These are phyloP conservation scores for Cardiocondyla obscurior DNA, from an alignment of 1,140 invertebrate species.

Conservation along the genomic window DNA sequence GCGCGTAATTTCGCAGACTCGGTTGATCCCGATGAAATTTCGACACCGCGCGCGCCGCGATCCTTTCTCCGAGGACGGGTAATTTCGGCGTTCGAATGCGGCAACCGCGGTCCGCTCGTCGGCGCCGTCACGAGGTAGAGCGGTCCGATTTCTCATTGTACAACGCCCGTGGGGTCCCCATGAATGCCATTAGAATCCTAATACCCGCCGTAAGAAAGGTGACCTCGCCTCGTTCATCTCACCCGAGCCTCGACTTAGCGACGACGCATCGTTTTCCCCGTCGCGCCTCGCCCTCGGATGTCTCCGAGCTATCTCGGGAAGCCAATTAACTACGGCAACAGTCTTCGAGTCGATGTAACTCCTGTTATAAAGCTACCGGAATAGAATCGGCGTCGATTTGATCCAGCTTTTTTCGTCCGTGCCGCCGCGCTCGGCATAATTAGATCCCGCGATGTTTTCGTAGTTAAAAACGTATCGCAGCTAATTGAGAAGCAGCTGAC, in stretches of 20 bases:
- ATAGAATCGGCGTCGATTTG: not conserved
- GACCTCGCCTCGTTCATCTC: conserved; percentile 47
- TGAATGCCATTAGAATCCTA: conserved; percentile 52
- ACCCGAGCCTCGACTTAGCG: conserved; percentile 50
- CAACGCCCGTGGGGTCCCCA: conserved; percentile 52
- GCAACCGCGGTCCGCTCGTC: not conserved
- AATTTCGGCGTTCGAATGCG: conserved; percentile 40
- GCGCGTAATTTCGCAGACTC: conserved; percentile 11
- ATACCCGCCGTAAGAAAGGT: conserved; percentile 63
- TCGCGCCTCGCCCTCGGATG: conserved; percentile 48
- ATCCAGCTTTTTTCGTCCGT: not conserved
- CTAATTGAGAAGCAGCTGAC: not conserved
- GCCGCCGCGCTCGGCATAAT: not conserved
- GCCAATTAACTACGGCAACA: conserved; percentile 58
- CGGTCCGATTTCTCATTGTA: conserved; percentile 52
- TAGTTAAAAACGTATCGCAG: not conserved
- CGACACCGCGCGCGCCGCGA: not conserved
- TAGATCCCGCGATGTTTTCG: not conserved
- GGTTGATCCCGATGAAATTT: conserved; percentile 27
- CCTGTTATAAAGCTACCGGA: conserved; percentile 21
- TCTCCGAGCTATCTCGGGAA: conserved; percentile 41
- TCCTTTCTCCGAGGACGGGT: not conserved
- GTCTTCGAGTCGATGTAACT: conserved; percentile 21
- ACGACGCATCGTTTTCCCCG: conserved; percentile 55
- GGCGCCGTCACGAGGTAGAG: not conserved